phyloP scores from a whole-genome alignment of 2,888 invertebrate species.

The Folsomia candida region DNA sequence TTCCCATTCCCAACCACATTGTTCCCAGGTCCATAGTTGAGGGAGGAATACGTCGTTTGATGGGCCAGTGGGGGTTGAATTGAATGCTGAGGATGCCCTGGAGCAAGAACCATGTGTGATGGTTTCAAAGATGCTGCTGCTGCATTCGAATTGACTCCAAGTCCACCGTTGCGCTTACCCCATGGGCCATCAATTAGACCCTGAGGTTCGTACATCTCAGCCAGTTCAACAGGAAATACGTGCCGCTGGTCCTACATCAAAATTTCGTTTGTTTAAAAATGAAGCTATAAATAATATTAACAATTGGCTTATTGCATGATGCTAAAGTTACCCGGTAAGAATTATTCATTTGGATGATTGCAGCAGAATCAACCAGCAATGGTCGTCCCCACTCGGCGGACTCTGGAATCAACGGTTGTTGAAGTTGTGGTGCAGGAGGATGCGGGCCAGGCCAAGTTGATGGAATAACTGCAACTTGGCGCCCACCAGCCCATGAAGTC shows the following conservation, averaged over 20 bases:
- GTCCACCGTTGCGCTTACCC: slow-evolving; percentile 56
- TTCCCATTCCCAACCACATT: slow-evolving; percentile 23
- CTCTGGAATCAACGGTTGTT: slow-evolving; percentile 63
- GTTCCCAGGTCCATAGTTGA: slow-evolving; percentile 36
- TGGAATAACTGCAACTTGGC: slow-evolving; percentile 75
- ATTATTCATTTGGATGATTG: slow-evolving; percentile 64
- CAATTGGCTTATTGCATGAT: not conserved
- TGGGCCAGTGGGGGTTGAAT: slow-evolving; percentile 50
- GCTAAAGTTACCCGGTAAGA: slow-evolving; percentile 22
- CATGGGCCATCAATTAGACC: slow-evolving; percentile 49
- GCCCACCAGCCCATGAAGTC: slow-evolving; percentile 68
- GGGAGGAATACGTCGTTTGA: slow-evolving; percentile 46
- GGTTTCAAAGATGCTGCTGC: slow-evolving; percentile 43
- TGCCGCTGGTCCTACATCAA: slow-evolving; percentile 61
- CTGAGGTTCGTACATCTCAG: slow-evolving; percentile 60
- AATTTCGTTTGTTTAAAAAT: slow-evolving; percentile 20
- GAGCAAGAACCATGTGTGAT: slow-evolving; percentile 43
- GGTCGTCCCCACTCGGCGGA: slow-evolving; percentile 69
- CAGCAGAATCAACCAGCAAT: slow-evolving; percentile 72
- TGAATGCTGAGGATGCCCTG: slow-evolving; percentile 44
- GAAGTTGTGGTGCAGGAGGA: slow-evolving; percentile 56
- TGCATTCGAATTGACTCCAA: slow-evolving; percentile 52
- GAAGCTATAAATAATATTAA: not conserved
- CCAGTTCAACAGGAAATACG: slow-evolving; percentile 62
- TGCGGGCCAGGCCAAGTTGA: slow-evolving; percentile 74